Evolutionary conservation across 2,113 vertebrate genomes (phyloP).

Genomic region (Thermophis baileyi): DNA sequence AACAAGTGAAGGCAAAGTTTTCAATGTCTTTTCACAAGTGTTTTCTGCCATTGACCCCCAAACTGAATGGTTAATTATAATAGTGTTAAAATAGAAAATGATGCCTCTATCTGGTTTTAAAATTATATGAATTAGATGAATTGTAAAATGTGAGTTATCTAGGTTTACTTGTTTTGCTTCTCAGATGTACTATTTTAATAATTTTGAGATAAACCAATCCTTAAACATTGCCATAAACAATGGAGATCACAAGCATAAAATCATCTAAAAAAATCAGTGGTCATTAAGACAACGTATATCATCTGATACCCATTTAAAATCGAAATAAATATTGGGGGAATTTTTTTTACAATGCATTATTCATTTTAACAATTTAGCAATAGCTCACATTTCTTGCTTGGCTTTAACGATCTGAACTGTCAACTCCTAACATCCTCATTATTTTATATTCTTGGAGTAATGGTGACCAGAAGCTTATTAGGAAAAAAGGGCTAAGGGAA

Average conservation of each 20-base stretch:
- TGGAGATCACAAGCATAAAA: neutral
- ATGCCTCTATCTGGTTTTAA: neutral
- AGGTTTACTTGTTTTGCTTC: neutral
- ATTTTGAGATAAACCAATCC: slow-evolving; percentile 12
- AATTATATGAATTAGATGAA: neutral
- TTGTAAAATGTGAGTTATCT: neutral
- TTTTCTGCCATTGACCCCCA: neutral
- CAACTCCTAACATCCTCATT: slow-evolving; percentile 21
- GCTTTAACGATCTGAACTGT: slow-evolving; percentile 20
- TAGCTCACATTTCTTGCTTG: slow-evolving; percentile 25
- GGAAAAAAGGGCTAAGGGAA: slow-evolving; percentile 22
- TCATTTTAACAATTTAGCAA: slow-evolving; percentile 12
- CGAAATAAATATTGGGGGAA: slow-evolving; percentile 4
- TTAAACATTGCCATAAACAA: slow-evolving; percentile 3
- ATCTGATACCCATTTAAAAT: slow-evolving; percentile 26
- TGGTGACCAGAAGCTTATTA: slow-evolving; percentile 47
- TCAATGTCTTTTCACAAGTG: neutral
- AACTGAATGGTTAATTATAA: neutral
- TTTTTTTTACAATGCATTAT: slow-evolving; percentile 11
- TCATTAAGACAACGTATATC: neutral
- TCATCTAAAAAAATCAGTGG: neutral
- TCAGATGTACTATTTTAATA: neutral
- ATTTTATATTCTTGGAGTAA: slow-evolving; percentile 37
- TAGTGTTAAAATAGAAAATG: neutral
- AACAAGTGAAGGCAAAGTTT: neutral